These are phyloP conservation scores for Aphaenogaster floridana DNA, from an alignment of 1,140 invertebrate species.

Conservation along the genomic window DNA sequence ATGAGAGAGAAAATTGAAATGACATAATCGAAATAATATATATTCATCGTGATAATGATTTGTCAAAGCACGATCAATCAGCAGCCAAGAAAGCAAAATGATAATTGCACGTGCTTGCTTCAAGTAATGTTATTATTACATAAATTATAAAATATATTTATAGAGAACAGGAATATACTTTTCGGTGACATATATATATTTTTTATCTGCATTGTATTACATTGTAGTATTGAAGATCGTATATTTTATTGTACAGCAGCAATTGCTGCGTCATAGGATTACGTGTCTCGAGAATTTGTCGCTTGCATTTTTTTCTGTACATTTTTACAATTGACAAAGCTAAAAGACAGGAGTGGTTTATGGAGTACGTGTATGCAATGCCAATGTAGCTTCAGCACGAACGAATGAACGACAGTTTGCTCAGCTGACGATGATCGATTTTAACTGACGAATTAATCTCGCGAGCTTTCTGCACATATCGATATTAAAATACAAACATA, in stretches of 20 bases:
- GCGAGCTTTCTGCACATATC: background rate
- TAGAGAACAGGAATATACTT: background rate
- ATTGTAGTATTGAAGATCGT: background rate
- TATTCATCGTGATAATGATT: background rate
- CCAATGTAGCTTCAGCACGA: slow-evolving; percentile 23
- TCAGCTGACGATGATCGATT: background rate
- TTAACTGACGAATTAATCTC: slow-evolving; percentile 32
- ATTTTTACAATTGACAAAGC: slow-evolving; percentile 1
- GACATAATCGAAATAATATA: background rate
- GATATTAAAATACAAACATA: background rate
- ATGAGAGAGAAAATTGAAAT: background rate
- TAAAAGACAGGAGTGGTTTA: slow-evolving; percentile 54
- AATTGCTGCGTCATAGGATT: background rate
- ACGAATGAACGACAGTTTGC: slow-evolving; percentile 38
- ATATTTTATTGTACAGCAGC: background rate
- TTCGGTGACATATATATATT: background rate
- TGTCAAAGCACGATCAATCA: background rate
- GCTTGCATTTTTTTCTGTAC: background rate
- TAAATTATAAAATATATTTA: background rate
- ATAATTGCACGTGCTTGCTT: background rate
- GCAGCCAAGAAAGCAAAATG: background rate
- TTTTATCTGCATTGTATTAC: background rate
- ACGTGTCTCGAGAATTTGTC: background rate
- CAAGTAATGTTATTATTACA: background rate
- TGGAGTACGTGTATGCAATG: slow-evolving; percentile 31